Percentiles rank a stretch among this genome's conserved stretches.
These are phyloP conservation scores for Antechinus stuartii DNA, from an alignment of 2,113 vertebrate genomes.

Conservation along the genomic window DNA sequence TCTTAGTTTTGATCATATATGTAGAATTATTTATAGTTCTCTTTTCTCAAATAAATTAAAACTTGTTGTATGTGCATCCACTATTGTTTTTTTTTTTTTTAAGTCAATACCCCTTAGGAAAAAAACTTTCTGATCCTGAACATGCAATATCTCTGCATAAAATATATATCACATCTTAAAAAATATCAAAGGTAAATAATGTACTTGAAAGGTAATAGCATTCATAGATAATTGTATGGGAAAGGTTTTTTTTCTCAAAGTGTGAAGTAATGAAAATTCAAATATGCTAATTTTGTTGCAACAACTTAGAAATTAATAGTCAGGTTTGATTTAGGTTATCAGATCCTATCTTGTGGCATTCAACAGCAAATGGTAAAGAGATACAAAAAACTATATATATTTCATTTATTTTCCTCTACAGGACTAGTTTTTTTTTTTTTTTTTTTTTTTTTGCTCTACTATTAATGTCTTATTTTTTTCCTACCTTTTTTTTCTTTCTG, in stretches of 20 bases:
- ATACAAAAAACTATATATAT: neutral
- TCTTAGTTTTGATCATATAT: neutral
- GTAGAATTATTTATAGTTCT: neutral
- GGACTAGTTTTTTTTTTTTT: neutral
- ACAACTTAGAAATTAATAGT: neutral
- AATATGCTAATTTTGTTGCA: conserved; percentile 8
- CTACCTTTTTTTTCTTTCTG: conserved; percentile 37
- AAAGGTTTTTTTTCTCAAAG: neutral
- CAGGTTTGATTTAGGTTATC: neutral
- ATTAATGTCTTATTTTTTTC: conserved; percentile 29
- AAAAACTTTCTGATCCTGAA: neutral
- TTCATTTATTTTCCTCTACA: neutral
- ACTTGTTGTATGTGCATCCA: neutral
- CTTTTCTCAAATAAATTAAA: neutral
- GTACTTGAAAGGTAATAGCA: neutral
- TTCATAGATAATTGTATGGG: conserved; percentile 35
- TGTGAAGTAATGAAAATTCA: conserved; percentile 4
- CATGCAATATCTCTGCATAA: neutral
- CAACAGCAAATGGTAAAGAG: neutral
- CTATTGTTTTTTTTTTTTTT: neutral
- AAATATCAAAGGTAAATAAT: too few species aligned
- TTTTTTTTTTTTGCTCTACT: neutral
- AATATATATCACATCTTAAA: neutral
- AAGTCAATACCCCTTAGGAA: neutral
- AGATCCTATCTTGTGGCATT: neutral